phyloP scores from a whole-genome alignment of 2,797 vertebrate species.

The Cuniculus paca region DNA sequence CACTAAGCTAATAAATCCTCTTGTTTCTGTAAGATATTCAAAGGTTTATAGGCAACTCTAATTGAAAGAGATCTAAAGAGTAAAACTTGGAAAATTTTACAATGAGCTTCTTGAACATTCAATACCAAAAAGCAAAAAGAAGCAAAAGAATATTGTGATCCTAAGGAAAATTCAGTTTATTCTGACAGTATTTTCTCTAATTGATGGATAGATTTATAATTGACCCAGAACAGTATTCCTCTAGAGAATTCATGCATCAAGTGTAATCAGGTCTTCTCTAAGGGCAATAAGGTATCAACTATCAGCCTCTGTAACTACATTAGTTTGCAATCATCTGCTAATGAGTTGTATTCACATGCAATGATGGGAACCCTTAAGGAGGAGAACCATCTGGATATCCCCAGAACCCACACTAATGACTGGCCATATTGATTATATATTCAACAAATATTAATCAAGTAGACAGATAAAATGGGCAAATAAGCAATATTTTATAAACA shows the following conservation, averaged over 20 bases:
- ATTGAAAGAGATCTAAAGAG: not conserved
- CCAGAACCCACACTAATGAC: not conserved
- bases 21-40: not conserved
- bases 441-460: not conserved
- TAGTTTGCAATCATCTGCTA: not conserved
- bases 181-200: not conserved
- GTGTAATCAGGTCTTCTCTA: not conserved
- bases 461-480: not conserved
- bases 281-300: not conserved
- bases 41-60: not conserved
- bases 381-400: not conserved
- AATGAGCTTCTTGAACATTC: not conserved
- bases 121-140: not conserved
- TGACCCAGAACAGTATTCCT: not conserved
- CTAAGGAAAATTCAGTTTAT: not conserved
- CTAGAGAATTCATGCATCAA: not conserved
- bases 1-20: not conserved
- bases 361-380: not conserved
- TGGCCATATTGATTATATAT: not conserved
- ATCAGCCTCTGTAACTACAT: not conserved
- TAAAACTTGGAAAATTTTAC: not conserved
- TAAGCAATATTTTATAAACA: not conserved
- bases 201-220: not conserved
- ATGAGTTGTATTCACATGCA: not conserved
- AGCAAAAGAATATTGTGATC: not conserved